phyloP scores from a whole-genome alignment of 2,113 vertebrate genomes.

The Conger conger region DNA sequence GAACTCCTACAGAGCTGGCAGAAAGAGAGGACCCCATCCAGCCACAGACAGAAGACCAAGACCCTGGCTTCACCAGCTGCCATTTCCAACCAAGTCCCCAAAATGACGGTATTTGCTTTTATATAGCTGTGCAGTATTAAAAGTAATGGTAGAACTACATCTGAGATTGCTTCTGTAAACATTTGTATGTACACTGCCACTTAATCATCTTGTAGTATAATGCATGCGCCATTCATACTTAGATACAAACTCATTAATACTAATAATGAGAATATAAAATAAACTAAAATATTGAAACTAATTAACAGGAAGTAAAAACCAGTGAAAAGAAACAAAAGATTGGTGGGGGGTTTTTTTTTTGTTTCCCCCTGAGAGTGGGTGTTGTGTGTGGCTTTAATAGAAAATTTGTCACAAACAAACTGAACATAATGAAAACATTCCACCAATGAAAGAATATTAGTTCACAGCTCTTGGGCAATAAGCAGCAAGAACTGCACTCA shows the following conservation, averaged over 20 bases:
- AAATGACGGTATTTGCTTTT: background rate
- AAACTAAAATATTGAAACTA: background rate
- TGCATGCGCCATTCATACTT: too few relatives aligned
- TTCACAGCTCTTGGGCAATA: too few relatives aligned
- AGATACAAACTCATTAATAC: background rate
- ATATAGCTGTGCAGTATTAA: background rate
- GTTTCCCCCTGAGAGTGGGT: background rate
- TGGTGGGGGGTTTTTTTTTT: background rate
- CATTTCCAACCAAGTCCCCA: background rate
- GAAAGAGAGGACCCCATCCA: too few relatives aligned
- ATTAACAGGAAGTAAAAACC: too few relatives aligned
- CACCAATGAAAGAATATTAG: too few relatives aligned
- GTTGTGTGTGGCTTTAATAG: background rate
- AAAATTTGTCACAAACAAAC: background rate
- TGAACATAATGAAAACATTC: background rate
- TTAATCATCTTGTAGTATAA: too few relatives aligned
- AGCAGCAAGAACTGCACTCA: too few relatives aligned
- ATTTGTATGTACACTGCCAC: background rate
- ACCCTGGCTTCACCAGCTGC: background rate
- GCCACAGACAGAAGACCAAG: background rate
- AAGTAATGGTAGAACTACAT: background rate
- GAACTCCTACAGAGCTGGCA: background rate
- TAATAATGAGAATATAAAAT: background rate
- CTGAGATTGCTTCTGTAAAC: background rate
- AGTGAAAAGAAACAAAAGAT: background rate